A percentile compares a stretch with the other conserved stretches of the same genome.
phyloP scores from a whole-genome alignment of 2,113 vertebrate genomes.

The Clarias gariepinus region DNA sequence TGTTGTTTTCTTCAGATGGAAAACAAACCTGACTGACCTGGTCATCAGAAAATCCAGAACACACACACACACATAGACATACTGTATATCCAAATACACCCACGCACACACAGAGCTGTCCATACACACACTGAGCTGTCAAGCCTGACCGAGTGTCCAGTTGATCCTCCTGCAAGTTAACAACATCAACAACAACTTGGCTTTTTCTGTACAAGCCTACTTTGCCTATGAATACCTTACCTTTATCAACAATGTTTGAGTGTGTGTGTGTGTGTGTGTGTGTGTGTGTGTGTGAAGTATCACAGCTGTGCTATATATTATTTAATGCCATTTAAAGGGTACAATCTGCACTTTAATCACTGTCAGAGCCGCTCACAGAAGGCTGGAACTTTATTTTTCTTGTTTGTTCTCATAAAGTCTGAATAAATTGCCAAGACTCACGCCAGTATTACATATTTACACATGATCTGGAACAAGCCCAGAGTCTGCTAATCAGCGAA shows the following conservation, averaged over 20 bases:
- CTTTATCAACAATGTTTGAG: background rate
- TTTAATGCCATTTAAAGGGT: background rate
- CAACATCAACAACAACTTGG: background rate
- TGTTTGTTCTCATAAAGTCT: background rate
- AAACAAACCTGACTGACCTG: slow-evolving; percentile 23
- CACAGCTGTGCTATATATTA: background rate
- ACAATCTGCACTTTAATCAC: background rate
- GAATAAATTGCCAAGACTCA: slow-evolving; percentile 65
- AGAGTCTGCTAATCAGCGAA: slow-evolving; percentile 62
- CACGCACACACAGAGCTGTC: background rate
- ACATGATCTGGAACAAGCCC: slow-evolving; percentile 63
- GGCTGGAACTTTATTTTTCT: slow-evolving; percentile 6
- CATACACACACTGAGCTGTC: slow-evolving; percentile 5
- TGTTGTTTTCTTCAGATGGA: slow-evolving; percentile 37
- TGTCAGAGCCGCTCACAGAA: slow-evolving; percentile 4
- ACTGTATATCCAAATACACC: background rate
- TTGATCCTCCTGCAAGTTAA: slow-evolving; percentile 3
- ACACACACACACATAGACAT: background rate
- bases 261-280: background rate
- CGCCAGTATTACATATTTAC: slow-evolving; percentile 70
- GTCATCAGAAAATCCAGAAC: slow-evolving; percentile 16
- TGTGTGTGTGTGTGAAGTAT: background rate
- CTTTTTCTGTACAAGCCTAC: background rate
- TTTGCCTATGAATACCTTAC: background rate
- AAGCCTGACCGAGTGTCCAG: background rate